Evolutionary conservation across 2,888 invertebrate species (phyloP).

Genomic region (Drosophila ustulata): DNA sequence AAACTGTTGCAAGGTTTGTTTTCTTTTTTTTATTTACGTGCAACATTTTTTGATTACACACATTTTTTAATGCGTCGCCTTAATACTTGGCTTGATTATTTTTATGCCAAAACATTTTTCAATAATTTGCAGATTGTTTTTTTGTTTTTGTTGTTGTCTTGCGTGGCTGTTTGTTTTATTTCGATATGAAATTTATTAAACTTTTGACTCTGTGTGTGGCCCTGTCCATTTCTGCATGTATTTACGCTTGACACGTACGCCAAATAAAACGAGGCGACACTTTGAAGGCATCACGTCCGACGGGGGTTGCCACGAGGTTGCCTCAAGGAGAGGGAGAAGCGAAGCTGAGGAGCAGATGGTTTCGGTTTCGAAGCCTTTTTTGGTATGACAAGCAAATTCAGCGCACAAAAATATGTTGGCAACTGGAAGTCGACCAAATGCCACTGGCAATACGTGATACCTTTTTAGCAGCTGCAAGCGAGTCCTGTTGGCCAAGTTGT

Average conservation of each 20-base stretch:
- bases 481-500: conserved; percentile 13
- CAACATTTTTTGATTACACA: conserved; percentile 19
- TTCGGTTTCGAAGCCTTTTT: conserved; percentile 28
- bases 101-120: conserved; percentile 19
- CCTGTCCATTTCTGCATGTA: conserved; percentile 42
- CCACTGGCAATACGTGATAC: conserved; percentile 35
- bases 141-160: not conserved
- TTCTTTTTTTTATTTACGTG: conserved; percentile 1
- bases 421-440: conserved; percentile 32
- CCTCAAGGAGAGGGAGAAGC: not conserved
- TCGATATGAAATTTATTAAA: conserved; percentile 27
- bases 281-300: conserved; percentile 61
- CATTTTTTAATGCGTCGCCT: not conserved
- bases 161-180: conserved; percentile 8
- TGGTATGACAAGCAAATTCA: conserved; percentile 9
- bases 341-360: not conserved
- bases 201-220: conserved; percentile 15
- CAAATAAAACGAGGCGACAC: conserved; percentile 68
- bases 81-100: conserved; percentile 8
- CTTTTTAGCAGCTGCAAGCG: conserved; percentile 9
- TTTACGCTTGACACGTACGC: conserved; percentile 52
- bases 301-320: not conserved
- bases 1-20: conserved; percentile 27
- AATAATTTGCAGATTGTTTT: conserved; percentile 26
- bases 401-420: conserved; percentile 30